Evolutionary conservation across 2,888 invertebrate genomes (phyloP).

Genomic region (Amitus sp.): DNA sequence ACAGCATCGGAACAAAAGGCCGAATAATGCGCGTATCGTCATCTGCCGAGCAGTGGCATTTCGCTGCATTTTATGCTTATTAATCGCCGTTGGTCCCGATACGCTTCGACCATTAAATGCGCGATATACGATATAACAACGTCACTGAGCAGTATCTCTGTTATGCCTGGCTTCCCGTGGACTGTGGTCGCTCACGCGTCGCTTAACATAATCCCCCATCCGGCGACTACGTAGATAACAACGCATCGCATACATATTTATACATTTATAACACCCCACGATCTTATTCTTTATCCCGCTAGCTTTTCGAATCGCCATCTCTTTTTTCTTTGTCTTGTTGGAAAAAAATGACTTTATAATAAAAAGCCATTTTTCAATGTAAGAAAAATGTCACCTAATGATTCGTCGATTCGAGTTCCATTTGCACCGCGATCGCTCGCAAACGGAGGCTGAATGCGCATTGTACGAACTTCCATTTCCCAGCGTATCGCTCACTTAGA

Average conservation of each 20-base stretch:
- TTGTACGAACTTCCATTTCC: slow-evolving; percentile 2
- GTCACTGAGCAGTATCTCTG: slow-evolving; percentile 62
- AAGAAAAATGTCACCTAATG: not conserved
- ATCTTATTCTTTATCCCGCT: not conserved
- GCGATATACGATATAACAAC: slow-evolving; percentile 49
- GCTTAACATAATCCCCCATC: slow-evolving; percentile 61
- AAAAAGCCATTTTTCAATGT: not conserved
- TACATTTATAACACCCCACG: not conserved
- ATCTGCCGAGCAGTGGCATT: slow-evolving; percentile 7
- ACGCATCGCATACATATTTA: slow-evolving; percentile 25
- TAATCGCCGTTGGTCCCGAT: slow-evolving; percentile 48
- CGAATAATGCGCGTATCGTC: slow-evolving; percentile 15
- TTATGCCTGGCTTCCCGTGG: slow-evolving; percentile 60
- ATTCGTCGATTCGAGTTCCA: not conserved
- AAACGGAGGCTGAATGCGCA: not conserved
- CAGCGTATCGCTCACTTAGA: slow-evolving; percentile 8
- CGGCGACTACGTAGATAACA: slow-evolving; percentile 55
- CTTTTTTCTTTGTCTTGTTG: not conserved
- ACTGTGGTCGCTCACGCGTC: slow-evolving; percentile 63
- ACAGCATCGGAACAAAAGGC: slow-evolving; percentile 8
- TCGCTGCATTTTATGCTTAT: slow-evolving; percentile 55
- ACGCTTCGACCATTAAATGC: slow-evolving; percentile 41
- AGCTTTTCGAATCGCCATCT: not conserved
- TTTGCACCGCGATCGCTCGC: slow-evolving; percentile 2
- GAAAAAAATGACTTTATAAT: no score